These are phyloP conservation scores for Fragum fragum DNA, from an alignment of 2,888 invertebrate genomes.

Conservation along the genomic window DNA sequence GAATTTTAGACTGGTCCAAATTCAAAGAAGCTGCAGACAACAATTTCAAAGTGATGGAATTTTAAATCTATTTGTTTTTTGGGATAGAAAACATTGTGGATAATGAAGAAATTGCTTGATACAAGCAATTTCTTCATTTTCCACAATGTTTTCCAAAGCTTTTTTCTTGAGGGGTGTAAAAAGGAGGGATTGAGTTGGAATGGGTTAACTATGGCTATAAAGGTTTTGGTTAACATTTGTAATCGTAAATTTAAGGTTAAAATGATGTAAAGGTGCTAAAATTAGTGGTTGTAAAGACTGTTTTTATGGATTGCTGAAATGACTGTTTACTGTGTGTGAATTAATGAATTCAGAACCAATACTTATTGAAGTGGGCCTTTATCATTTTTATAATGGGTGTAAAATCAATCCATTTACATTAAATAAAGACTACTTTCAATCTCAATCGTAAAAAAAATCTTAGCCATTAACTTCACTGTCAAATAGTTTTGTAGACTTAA, in stretches of 20 bases:
- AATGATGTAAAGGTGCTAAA: background rate
- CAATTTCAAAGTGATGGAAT: too few relatives aligned
- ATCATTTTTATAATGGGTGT: background rate
- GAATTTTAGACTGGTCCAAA: too few relatives aligned
- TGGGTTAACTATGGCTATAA: background rate
- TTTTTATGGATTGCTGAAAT: background rate
- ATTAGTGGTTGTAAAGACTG: background rate
- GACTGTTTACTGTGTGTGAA: slow-evolving; percentile 3
- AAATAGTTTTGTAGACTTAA: too few relatives aligned
- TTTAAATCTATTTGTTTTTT: too few relatives aligned
- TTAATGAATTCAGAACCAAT: slow-evolving; percentile 4
- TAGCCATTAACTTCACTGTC: too few relatives aligned
- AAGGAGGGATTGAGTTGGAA: background rate
- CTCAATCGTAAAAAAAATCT: too few relatives aligned
- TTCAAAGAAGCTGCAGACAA: too few relatives aligned
- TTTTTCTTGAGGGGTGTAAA: too few relatives aligned
- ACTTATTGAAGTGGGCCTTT: slow-evolving; percentile 3
- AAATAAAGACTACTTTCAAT: background rate
- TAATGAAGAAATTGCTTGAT: too few relatives aligned
- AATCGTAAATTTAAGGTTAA: background rate
- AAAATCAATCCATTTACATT: background rate
- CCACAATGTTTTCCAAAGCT: too few relatives aligned
- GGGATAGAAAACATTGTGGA: too few relatives aligned
- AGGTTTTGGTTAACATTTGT: background rate
- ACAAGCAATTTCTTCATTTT: too few relatives aligned